Conservation (phyloP, 2,797 vertebrate genomes). For the Chanos chanos region DNA sequence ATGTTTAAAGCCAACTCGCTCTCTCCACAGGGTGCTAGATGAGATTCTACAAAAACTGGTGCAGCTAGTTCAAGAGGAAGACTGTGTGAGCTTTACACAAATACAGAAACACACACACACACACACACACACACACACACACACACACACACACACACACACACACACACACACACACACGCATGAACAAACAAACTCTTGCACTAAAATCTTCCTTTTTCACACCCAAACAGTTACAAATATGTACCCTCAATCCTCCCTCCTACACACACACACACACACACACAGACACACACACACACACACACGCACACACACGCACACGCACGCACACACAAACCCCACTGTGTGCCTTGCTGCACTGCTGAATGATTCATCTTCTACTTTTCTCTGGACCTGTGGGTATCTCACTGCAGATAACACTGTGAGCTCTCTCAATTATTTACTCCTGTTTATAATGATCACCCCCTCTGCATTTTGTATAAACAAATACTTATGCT, state of each 20-base stretch:
- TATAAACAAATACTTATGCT: too few relatives aligned
- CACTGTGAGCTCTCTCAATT: constrained; percentile 31
- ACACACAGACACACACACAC: not conserved
- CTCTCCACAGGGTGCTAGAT: constrained; percentile 78
- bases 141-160: not conserved
- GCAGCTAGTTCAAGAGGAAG: constrained; percentile 88
- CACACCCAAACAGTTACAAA: not conserved
- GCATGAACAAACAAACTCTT: not conserved
- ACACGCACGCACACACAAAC: not conserved
- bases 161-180: not conserved
- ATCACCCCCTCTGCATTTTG: constrained; percentile 23
- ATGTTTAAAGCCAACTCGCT: constrained; percentile 45
- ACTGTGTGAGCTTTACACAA: constrained; percentile 83
- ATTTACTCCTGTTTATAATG: constrained; percentile 37
- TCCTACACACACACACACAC: not conserved
- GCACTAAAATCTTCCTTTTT: too few relatives aligned
- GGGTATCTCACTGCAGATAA: constrained; percentile 23
- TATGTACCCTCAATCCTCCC: not conserved
- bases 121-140: not conserved
- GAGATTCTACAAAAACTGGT: constrained; percentile 88
- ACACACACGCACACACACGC: not conserved
- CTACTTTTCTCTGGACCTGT: not conserved
- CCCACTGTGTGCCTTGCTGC: constrained; percentile 9
- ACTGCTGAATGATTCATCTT: constrained; percentile 12
- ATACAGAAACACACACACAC: constrained; percentile 11